phyloP scores from a whole-genome alignment of 1,140 invertebrate species.

The Bombus sibiricus region DNA sequence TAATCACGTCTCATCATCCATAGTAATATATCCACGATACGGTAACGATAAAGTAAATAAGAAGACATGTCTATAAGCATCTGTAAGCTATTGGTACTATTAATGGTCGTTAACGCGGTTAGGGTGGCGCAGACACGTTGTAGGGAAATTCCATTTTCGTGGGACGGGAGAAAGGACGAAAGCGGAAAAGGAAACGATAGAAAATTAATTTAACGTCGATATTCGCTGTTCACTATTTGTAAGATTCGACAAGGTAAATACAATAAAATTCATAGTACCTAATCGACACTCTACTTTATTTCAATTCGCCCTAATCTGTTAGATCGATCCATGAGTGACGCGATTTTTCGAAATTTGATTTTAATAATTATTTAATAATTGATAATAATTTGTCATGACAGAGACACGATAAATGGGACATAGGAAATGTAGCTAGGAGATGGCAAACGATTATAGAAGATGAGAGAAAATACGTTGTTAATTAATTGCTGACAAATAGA shows the following conservation, averaged over 20 bases:
- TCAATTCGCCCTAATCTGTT: not conserved
- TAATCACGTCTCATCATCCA: slow-evolving; percentile 65
- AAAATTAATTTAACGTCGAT: slow-evolving; percentile 73
- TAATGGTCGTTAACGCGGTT: slow-evolving; percentile 64
- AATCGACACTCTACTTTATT: slow-evolving; percentile 55
- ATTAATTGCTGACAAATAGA: no score
- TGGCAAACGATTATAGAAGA: no score
- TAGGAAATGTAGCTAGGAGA: no score
- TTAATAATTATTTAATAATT: no score
- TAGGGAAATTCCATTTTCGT: slow-evolving; percentile 4
- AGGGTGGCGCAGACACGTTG: slow-evolving; percentile 16
- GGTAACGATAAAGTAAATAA: slow-evolving; percentile 57
- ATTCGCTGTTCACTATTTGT: slow-evolving; percentile 81
- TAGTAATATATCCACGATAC: slow-evolving; percentile 59
- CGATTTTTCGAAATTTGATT: no score
- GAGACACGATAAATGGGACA: no score
- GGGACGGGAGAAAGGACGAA: slow-evolving; percentile 30
- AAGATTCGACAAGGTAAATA: slow-evolving; percentile 75
- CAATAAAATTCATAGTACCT: slow-evolving; percentile 81
- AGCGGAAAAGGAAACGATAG: slow-evolving; percentile 51
- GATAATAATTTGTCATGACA: no score
- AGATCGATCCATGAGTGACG: no score
- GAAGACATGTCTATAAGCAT: slow-evolving; percentile 57
- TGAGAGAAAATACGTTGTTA: no score
- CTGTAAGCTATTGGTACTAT: slow-evolving; percentile 64